Evolutionary conservation across 1,140 invertebrate genomes (phyloP).

Genomic region (Aphaenogaster rudis): DNA sequence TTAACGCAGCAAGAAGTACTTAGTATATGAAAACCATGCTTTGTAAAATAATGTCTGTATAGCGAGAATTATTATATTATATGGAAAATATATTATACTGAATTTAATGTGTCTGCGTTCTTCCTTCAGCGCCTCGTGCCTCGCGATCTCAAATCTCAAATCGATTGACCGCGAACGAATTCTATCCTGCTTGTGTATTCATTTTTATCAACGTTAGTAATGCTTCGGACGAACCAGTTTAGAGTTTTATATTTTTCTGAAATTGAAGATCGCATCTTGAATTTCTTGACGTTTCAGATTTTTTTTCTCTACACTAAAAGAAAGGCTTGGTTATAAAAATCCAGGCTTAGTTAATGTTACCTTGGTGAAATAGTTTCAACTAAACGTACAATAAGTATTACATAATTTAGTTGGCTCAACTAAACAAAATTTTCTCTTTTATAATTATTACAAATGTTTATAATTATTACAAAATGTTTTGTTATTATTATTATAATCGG

Average conservation of each 20-base stretch:
- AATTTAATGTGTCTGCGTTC: conserved; percentile 80
- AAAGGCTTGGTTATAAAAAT: too few relatives aligned
- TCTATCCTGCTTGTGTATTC: background rate
- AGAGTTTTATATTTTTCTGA: background rate
- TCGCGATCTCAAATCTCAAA: background rate
- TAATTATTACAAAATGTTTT: too few relatives aligned
- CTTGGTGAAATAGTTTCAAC: too few relatives aligned
- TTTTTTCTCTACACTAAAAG: background rate
- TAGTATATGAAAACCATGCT: conserved; percentile 83
- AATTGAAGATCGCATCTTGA: background rate
- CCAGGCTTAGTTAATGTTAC: too few relatives aligned
- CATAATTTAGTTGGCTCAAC: too few relatives aligned
- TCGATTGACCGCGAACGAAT: background rate
- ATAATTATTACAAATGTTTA: too few relatives aligned
- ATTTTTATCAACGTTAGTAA: background rate
- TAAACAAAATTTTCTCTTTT: too few relatives aligned
- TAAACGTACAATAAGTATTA: too few relatives aligned
- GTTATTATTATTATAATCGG: too few relatives aligned
- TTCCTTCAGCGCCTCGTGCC: background rate
- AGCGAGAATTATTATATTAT: conserved; percentile 87
- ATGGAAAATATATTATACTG: conserved; percentile 88
- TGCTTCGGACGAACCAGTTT: background rate
- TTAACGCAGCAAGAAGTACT: conserved; percentile 77
- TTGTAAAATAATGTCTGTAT: conserved; percentile 88
- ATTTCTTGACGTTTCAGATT: background rate